phyloP scores from a whole-genome alignment of 2,888 invertebrate genomes.

The Rhagonycha fulva region DNA sequence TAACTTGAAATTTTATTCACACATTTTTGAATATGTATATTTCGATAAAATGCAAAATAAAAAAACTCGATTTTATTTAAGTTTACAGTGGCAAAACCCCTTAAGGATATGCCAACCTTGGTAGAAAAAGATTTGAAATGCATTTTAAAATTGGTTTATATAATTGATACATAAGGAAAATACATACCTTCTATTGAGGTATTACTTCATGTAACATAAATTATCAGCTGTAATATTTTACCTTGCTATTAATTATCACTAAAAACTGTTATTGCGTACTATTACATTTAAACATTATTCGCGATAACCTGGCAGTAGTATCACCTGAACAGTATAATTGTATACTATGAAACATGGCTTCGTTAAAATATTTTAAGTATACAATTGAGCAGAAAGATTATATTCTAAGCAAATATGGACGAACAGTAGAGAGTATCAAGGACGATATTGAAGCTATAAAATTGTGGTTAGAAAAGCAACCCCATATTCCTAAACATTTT shows the following conservation, averaged over 20 bases:
- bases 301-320: background rate
- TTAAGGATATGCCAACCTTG: too few relatives aligned
- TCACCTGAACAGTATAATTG: background rate
- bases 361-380: background rate
- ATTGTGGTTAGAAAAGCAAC: slow-evolving; percentile 70
- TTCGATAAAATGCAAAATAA: too few relatives aligned
- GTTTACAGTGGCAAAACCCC: too few relatives aligned
- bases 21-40: too few relatives aligned
- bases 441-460: slow-evolving; percentile 64
- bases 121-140: too few relatives aligned
- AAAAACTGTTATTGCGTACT: background rate
- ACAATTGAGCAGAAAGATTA: background rate
- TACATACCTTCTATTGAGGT: too few relatives aligned
- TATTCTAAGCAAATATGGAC: background rate
- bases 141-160: too few relatives aligned
- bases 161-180: too few relatives aligned
- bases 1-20: too few relatives aligned
- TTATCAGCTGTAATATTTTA: background rate
- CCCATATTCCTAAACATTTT: slow-evolving; percentile 68
- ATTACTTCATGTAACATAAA: too few relatives aligned
- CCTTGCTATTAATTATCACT: background rate
- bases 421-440: background rate
- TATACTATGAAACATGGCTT: background rate
- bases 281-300: background rate
- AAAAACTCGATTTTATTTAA: too few relatives aligned